Conservation (phyloP, 2,113 vertebrate species). For the Aphelocoma coerulescens region DNA sequence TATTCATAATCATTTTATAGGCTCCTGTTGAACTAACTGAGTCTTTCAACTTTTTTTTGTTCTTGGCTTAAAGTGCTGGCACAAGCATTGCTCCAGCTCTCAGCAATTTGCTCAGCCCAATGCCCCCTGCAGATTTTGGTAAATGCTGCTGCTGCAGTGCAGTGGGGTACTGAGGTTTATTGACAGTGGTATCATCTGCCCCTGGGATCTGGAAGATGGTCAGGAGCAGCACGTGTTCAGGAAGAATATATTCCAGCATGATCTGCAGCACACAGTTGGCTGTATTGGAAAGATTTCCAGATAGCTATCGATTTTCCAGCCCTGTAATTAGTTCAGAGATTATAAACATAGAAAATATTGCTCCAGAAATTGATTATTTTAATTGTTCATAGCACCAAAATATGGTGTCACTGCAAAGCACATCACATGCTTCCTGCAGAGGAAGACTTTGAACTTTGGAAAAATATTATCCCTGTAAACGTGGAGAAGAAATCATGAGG, state of each 20-base stretch:
- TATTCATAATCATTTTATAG: neutral
- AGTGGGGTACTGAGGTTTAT: neutral
- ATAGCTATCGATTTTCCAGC: slow-evolving; percentile 34
- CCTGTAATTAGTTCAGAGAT: slow-evolving; percentile 49
- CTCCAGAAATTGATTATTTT: slow-evolving; percentile 8
- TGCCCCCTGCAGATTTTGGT: neutral
- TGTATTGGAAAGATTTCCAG: neutral
- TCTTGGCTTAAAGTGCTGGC: neutral
- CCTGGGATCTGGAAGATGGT: neutral
- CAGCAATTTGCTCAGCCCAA: neutral
- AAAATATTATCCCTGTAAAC: neutral
- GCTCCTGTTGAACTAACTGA: neutral
- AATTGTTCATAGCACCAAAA: slow-evolving; percentile 22
- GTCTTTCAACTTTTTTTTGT: neutral
- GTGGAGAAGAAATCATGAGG: neutral
- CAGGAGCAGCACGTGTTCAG: neutral
- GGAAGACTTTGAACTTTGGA: slow-evolving; percentile 22
- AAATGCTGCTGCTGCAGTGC: neutral
- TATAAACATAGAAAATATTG: slow-evolving; percentile 32
- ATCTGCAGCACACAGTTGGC: neutral
- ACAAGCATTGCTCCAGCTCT: neutral
- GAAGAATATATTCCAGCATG: neutral
- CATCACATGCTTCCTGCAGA: neutral
- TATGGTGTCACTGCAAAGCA: neutral
- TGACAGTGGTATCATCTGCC: neutral